Conservation (phyloP, 2,797 vertebrate genomes). For the Darevskia nairensis region DNA sequence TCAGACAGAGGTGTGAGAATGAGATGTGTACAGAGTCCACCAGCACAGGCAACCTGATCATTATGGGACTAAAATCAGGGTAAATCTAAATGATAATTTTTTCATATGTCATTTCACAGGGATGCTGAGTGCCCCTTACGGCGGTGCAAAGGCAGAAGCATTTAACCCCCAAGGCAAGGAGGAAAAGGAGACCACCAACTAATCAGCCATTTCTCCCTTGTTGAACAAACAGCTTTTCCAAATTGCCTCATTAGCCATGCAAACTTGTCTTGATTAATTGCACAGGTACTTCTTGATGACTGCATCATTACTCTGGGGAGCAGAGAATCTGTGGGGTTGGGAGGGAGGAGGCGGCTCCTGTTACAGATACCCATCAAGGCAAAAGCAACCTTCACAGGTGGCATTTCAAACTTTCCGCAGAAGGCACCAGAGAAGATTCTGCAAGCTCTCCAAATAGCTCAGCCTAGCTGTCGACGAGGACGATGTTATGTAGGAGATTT, state of each 20-base stretch:
- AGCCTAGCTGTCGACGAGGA: not conserved
- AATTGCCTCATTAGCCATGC: slow-evolving; percentile 51
- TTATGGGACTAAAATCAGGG: not conserved
- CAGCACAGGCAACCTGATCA: not conserved
- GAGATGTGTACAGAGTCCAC: no score
- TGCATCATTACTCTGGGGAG: not conserved
- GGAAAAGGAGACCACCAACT: not conserved
- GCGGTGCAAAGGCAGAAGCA: no score
- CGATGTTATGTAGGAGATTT: not conserved
- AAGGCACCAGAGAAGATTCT: not conserved
- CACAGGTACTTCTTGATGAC: slow-evolving; percentile 26
- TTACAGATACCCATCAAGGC: not conserved
- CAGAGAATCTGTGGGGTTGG: not conserved
- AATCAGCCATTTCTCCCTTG: not conserved
- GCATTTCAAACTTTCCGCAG: no score
- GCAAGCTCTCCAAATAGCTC: no score
- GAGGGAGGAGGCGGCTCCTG: not conserved
- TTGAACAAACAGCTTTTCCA: slow-evolving; percentile 3
- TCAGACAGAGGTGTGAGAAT: not conserved
- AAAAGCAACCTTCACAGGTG: not conserved
- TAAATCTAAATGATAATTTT: not conserved
- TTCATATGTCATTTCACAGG: not conserved
- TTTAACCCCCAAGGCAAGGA: not conserved
- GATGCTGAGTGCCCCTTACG: not conserved
- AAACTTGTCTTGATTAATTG: slow-evolving; percentile 37